Evolutionary conservation across 1,140 invertebrate genomes (phyloP).

Genomic region (Centruroides sculpturatus): DNA sequence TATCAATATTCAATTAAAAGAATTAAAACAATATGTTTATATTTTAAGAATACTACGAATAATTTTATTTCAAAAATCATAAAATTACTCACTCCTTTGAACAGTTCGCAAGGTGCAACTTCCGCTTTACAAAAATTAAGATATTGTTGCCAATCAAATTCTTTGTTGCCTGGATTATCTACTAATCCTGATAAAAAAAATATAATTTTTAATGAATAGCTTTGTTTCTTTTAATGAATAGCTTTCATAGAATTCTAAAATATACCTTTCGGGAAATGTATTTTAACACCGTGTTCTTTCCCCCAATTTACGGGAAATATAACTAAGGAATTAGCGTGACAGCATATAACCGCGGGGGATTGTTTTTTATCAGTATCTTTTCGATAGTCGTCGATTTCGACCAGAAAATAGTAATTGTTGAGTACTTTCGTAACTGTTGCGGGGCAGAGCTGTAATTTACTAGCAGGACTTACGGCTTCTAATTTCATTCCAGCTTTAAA

Average conservation of each 20-base stretch:
- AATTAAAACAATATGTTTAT: too few relatives aligned
- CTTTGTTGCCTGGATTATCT: too few relatives aligned
- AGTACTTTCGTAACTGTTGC: slow-evolving; percentile 47
- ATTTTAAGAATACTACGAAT: too few relatives aligned
- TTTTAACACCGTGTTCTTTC: slow-evolving; percentile 23
- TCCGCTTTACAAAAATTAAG: too few relatives aligned
- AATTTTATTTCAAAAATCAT: too few relatives aligned
- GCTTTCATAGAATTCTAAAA: neutral
- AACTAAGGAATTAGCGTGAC: slow-evolving; percentile 25
- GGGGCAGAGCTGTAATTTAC: slow-evolving; percentile 27
- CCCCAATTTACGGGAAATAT: slow-evolving; percentile 31
- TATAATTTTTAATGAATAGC: too few relatives aligned
- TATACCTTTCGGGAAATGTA: slow-evolving; percentile 26
- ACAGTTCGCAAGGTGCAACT: too few relatives aligned
- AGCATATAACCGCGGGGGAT: slow-evolving; percentile 22
- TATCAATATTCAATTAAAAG: too few relatives aligned
- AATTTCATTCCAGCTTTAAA: slow-evolving; percentile 33
- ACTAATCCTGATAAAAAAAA: too few relatives aligned
- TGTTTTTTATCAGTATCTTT: slow-evolving; percentile 22
- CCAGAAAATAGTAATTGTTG: slow-evolving; percentile 48
- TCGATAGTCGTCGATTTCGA: slow-evolving; percentile 41
- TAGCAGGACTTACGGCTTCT: slow-evolving; percentile 29
- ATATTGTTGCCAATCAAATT: too few relatives aligned
- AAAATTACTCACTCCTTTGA: too few relatives aligned
- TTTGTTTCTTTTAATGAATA: too few relatives aligned